These are phyloP conservation scores for Vidua chalybeata DNA, from an alignment of 2,113 vertebrate species.

Conservation along the genomic window DNA sequence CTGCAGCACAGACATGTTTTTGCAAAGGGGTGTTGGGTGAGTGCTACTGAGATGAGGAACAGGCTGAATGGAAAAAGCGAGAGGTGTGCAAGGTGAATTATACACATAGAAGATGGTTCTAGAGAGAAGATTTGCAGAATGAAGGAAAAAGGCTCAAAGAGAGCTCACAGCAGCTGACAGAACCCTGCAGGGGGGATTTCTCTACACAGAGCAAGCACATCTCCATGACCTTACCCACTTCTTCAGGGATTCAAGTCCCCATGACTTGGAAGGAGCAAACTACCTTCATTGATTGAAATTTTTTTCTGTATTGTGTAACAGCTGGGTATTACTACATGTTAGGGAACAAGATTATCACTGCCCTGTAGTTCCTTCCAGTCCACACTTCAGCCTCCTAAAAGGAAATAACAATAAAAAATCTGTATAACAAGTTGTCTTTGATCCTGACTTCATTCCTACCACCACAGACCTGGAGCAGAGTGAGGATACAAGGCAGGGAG, in stretches of 20 bases:
- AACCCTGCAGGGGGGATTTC: neutral
- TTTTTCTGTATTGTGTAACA: neutral
- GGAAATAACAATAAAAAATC: neutral
- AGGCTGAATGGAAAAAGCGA: neutral
- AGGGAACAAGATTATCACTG: neutral
- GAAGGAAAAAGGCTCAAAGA: neutral
- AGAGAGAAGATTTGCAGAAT: neutral
- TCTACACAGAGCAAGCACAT: neutral
- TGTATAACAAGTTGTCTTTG: neutral
- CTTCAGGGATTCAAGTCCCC: neutral
- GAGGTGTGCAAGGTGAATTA: neutral
- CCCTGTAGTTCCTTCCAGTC: neutral
- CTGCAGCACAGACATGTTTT: neutral
- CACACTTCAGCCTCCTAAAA: neutral
- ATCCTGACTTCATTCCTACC: neutral
- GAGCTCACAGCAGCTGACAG: neutral
- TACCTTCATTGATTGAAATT: neutral
- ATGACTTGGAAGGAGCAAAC: neutral
- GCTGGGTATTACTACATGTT: neutral
- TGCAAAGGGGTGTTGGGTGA: neutral
- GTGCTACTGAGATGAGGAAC: neutral
- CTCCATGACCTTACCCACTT: neutral
- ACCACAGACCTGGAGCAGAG: neutral
- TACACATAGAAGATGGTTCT: neutral
- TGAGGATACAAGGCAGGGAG: neutral